Base-by-base conservation (phyloP, 2,888 invertebrate species). In the Criorhina ranunculi region DNA sequence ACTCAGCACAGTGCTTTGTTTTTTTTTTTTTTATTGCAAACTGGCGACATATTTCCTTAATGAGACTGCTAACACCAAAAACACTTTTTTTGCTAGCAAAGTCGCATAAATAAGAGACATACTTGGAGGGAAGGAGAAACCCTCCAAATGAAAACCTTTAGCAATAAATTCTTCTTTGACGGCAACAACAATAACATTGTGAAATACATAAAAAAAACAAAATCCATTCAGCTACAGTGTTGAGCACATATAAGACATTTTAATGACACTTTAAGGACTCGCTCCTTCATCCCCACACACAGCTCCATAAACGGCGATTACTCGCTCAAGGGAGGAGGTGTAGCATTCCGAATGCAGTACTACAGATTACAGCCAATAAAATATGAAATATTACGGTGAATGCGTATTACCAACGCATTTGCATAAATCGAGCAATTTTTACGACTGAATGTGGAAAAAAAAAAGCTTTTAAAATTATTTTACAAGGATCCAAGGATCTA, bases 1-100 rank as follows among this genome's bases (percentile, higher is more conserved):
- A 40, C 44, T 72, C 66, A 46, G 42, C 72, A 11, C 9, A 70
- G 37, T 37, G 49, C 53, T 75, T 53, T 60, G 40, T n/a, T 49
- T 67, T 75, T 76, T 60, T 46, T n/a, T 49, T 67, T 75, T 76
- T 70, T 70, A 76, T 66, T 66, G 59, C 57, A 59, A 59, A 42
- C 53, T 85, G 85, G 85, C 85, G 80, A 85, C 80, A 80, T 66
- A 80, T 70, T 70, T 80, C 80, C 75, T 60, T 70, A 76, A 85
- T 80, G 85, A 80, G 69, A 55, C 51, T 66, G 8, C 66, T 53
- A 37, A 70, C 73, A 70, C 59, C 55, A 17, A 17, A 40, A 15
- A 55, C 37, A 35, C 7, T 35, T 46, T 46, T 59, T 40, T 7
- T 49, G 24, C 7, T 7, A 53, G 33, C 42, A n/a, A 57, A 31